phyloP scores from a whole-genome alignment of 2,888 invertebrate species.

The Lasioglossum pauxillum region DNA sequence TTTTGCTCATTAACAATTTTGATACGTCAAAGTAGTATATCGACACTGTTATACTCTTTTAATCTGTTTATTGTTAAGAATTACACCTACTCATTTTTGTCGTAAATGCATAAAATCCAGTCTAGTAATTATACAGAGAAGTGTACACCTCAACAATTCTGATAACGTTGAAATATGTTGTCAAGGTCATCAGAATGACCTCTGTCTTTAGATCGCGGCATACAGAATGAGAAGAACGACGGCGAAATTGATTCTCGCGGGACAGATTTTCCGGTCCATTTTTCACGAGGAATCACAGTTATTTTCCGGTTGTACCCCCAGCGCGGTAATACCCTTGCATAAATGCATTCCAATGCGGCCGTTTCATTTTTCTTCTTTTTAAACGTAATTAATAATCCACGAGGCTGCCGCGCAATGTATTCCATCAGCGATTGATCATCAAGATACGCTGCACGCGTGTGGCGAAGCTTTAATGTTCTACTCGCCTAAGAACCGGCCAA shows the following conservation, averaged over 20 bases:
- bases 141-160: too few relatives aligned
- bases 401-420: background rate
- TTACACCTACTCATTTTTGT: too few relatives aligned
- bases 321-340: background rate
- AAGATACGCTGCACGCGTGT: background rate
- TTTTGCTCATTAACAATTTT: too few relatives aligned
- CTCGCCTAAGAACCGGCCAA: background rate
- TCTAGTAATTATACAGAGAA: too few relatives aligned
- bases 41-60: too few relatives aligned
- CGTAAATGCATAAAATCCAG: too few relatives aligned
- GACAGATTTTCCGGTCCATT: background rate
- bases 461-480: background rate
- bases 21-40: too few relatives aligned
- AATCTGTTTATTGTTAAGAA: too few relatives aligned
- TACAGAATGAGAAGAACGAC: background rate
- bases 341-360: background rate
- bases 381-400: slow-evolving; percentile 10
- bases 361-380: background rate
- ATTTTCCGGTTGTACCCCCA: background rate
- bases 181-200: too few relatives aligned
- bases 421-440: background rate
- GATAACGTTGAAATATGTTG: too few relatives aligned
- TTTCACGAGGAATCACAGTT: background rate
- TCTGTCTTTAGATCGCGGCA: background rate
- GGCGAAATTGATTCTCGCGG: background rate